Conservation (phyloP, 92 coral and sea anemone species). For the Siderastrea radians region DNA sequence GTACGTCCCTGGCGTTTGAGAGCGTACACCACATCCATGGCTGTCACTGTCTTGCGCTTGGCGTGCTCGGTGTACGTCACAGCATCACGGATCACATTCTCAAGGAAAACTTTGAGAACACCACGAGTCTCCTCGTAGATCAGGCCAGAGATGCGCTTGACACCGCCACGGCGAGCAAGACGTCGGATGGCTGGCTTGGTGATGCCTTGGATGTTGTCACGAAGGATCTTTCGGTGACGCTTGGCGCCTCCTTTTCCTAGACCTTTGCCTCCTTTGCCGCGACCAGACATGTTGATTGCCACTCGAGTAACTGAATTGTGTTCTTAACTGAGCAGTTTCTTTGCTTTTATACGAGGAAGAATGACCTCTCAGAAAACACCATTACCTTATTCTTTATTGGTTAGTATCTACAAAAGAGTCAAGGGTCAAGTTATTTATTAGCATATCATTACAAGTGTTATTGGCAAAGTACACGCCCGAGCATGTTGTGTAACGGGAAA, state of each 20-base stretch:
- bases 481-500: too few relatives aligned
- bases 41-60: slow-evolving; percentile 91
- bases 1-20: slow-evolving; percentile 93
- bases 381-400: too few relatives aligned
- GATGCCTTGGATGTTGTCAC: slow-evolving; percentile 94
- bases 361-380: too few relatives aligned
- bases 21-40: slow-evolving; percentile 95
- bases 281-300: slow-evolving; percentile 73
- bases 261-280: slow-evolving; percentile 97
- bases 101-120: slow-evolving; percentile 95
- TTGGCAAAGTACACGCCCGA: too few relatives aligned
- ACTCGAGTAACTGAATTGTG: too few relatives aligned
- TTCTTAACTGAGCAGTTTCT: too few relatives aligned
- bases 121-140: slow-evolving; percentile 99
- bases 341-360: too few relatives aligned
- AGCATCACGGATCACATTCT: slow-evolving; percentile 98
- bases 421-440: too few relatives aligned
- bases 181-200: slow-evolving; percentile 93
- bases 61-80: slow-evolving; percentile 97
- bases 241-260: slow-evolving; percentile 98
- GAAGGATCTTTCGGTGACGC: slow-evolving; percentile 97
- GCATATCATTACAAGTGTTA: too few relatives aligned
- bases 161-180: slow-evolving; percentile 95
- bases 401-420: too few relatives aligned
- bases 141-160: slow-evolving; percentile 92